phyloP scores from a whole-genome alignment of 2,113 vertebrate species.

The Synodontis membranacea region DNA sequence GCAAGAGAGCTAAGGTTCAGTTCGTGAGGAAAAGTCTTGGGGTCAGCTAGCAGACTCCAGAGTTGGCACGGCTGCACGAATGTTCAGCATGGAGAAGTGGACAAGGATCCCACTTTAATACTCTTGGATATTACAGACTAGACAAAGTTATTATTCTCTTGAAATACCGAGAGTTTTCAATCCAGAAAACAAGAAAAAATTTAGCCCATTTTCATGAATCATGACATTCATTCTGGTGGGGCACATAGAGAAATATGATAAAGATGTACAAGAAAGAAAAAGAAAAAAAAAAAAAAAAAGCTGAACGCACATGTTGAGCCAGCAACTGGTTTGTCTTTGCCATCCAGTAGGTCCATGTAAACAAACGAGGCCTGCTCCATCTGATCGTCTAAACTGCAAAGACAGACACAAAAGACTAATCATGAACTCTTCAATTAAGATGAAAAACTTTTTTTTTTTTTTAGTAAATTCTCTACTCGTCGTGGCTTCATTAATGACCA shows the following conservation, averaged over 20 bases:
- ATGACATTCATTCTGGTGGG: neutral
- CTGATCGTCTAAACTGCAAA: constrained; percentile 83
- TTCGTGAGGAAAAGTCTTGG: too few relatives aligned
- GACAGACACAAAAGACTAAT: neutral
- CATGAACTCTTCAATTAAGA: neutral
- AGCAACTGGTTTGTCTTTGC: constrained; percentile 85
- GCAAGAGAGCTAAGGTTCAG: too few relatives aligned
- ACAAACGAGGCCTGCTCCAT: constrained; percentile 84
- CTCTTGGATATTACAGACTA: neutral
- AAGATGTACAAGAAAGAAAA: constrained; percentile 60
- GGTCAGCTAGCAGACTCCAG: too few relatives aligned
- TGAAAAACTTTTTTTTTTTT: too few relatives aligned
- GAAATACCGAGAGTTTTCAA: neutral
- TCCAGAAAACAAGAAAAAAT: neutral
- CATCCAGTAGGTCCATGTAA: constrained; percentile 90
- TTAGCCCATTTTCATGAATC: neutral
- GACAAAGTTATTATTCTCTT: neutral
- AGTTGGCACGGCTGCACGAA: neutral
- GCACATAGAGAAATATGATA: neutral
- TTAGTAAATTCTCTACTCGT: too few relatives aligned
- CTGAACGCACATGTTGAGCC: constrained; percentile 88
- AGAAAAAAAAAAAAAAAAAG: too few relatives aligned
- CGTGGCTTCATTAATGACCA: neutral
- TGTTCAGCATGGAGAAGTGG: neutral
- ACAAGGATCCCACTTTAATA: neutral